Evolutionary conservation across 1,140 invertebrate species (phyloP).

Genomic region (Macrobrachium nipponense): DNA sequence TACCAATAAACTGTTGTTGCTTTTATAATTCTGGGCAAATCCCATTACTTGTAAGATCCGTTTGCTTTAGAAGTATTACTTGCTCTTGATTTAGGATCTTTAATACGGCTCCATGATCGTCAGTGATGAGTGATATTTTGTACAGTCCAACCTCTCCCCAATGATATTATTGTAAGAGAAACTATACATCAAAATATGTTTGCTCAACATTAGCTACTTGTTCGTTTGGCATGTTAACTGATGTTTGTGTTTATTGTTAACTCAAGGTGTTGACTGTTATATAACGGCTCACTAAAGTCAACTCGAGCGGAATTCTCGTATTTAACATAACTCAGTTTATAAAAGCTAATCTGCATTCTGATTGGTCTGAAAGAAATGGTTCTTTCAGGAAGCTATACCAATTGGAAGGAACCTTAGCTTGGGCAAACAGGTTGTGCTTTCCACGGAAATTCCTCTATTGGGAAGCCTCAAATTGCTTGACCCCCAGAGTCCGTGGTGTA

Average conservation of each 20-base stretch:
- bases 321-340: conserved; percentile 17
- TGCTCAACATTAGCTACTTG: conserved; percentile 62
- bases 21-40: too few relatives aligned
- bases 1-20: too few relatives aligned
- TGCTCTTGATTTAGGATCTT: conserved; percentile 37
- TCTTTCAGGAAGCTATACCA: background rate
- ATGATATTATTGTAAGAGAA: conserved; percentile 59
- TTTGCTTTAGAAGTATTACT: conserved; percentile 4
- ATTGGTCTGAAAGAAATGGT: conserved; percentile 5
- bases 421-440: conserved; percentile 6
- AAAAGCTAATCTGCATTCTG: background rate
- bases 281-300: conserved; percentile 57
- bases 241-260: conserved; percentile 61
- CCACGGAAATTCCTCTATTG: conserved; percentile 37
- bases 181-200: conserved; percentile 62
- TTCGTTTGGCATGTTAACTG: conserved; percentile 59
- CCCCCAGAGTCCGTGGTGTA: conserved; percentile 42
- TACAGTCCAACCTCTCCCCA: conserved; percentile 57
- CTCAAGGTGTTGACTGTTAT: conserved; percentile 59
- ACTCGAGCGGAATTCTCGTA: conserved; percentile 43
- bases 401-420: conserved; percentile 9
- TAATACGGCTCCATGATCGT: conserved; percentile 50
- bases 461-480: conserved; percentile 29
- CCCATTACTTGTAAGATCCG: background rate
- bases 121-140: conserved; percentile 59